Evolutionary conservation across 2,797 vertebrate species (phyloP).

Genomic region (Percopsis omiscomaycus): DNA sequence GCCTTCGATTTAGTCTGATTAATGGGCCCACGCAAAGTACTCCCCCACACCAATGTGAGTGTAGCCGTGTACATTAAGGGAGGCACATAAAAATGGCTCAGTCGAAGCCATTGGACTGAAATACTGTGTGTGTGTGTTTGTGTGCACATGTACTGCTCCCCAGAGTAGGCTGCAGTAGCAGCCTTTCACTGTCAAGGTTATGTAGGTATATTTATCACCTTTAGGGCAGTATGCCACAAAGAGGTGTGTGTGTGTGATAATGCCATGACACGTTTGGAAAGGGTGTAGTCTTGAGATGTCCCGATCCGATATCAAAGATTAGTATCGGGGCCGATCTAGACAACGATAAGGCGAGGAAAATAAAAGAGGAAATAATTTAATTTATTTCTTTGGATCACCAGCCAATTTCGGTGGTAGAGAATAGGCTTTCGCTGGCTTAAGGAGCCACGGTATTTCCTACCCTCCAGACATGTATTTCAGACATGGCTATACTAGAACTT

Average conservation of each 20-base stretch:
- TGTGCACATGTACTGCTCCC: not conserved
- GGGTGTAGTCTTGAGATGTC: no score
- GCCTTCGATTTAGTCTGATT: not conserved
- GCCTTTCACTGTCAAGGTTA: not conserved
- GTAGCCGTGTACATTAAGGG: not conserved
- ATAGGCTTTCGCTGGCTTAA: no score
- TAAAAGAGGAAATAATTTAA: no score
- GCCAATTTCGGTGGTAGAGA: no score
- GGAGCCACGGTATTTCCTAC: no score
- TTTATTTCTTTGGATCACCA: no score
- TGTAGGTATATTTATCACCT: conserved; percentile 3
- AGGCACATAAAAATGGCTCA: not conserved
- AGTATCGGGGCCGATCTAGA: no score
- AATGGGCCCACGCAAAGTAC: conserved; percentile 5
- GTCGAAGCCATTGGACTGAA: not conserved
- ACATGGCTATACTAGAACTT: no score
- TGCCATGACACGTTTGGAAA: no score
- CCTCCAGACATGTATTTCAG: no score
- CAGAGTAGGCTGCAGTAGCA: not conserved
- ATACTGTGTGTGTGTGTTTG: not conserved
- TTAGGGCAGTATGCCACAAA: not conserved
- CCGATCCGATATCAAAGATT: no score
- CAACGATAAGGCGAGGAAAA: no score
- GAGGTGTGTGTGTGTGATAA: not conserved
- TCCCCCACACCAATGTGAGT: not conserved